phyloP scores from a whole-genome alignment of 2,113 vertebrate genomes.

The Neolamprologus devosi region DNA sequence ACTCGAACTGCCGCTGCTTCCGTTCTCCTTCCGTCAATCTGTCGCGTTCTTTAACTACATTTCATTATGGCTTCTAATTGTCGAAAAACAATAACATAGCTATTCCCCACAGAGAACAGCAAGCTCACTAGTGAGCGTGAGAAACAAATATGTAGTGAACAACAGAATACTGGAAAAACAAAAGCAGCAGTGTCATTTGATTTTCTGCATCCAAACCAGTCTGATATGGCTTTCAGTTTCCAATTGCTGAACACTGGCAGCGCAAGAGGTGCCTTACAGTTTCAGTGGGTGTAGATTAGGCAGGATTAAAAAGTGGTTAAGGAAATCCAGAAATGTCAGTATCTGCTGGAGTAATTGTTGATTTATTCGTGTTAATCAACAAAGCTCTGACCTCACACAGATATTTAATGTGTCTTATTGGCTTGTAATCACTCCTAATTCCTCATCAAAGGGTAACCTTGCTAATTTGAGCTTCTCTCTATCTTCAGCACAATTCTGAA shows the following conservation, averaged over 20 bases:
- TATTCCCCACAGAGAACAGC: not conserved
- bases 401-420: not conserved
- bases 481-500: not conserved
- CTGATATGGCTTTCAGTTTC: not conserved
- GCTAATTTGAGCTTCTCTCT: not conserved
- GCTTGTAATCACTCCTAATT: slow-evolving; percentile 3
- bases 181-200: not conserved
- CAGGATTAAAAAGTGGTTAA: not conserved
- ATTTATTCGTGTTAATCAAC: slow-evolving; percentile 19
- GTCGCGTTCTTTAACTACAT: not conserved
- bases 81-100: not conserved
- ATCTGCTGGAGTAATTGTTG: not conserved
- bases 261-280: not conserved
- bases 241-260: not conserved
- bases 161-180: not conserved
- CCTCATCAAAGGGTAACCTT: not conserved
- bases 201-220: not conserved
- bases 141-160: not conserved
- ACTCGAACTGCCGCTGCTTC: not conserved
- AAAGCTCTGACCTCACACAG: not conserved
- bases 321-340: not conserved
- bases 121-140: not conserved
- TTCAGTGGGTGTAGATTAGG: not conserved
- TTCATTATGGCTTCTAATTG: not conserved
- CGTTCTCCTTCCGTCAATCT: not conserved